Evolutionary conservation across 1,140 invertebrate genomes (phyloP).

Genomic region (Temnothorax longispinosus): DNA sequence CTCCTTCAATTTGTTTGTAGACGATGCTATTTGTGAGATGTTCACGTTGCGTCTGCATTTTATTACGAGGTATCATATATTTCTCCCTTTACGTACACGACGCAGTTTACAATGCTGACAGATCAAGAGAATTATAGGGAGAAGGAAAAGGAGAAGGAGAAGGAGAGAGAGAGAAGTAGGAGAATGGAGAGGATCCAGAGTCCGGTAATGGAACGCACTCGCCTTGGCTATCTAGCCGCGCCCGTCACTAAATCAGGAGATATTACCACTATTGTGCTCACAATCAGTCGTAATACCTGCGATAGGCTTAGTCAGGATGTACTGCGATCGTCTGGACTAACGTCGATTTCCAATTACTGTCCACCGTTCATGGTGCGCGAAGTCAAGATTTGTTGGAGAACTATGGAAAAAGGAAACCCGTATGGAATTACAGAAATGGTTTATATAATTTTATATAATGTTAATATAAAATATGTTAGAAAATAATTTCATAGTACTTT

Average conservation of each 20-base stretch:
- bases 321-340: conserved; percentile 63
- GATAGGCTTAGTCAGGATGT: conserved; percentile 68
- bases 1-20: conserved; percentile 20
- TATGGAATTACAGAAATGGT: neutral
- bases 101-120: conserved; percentile 16
- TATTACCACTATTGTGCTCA: conserved; percentile 75
- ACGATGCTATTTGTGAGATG: conserved; percentile 45
- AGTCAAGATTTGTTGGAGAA: conserved; percentile 10
- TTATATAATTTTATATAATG: neutral
- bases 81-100: neutral
- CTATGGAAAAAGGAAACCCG: neutral
- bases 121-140: conserved; percentile 1
- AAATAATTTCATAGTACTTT: neutral
- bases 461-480: neutral
- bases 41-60: conserved; percentile 38
- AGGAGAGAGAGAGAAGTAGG: neutral
- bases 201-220: conserved; percentile 69
- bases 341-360: conserved; percentile 71
- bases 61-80: conserved; percentile 47
- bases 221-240: conserved; percentile 74
- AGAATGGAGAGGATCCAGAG: conserved; percentile 30
- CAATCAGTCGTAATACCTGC: conserved; percentile 75
- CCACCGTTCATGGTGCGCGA: conserved; percentile 12
- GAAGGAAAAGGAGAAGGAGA: neutral
- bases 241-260: conserved; percentile 77